phyloP scores from a whole-genome alignment of 1,140 invertebrate species.

The Drosophila ercepeae region DNA sequence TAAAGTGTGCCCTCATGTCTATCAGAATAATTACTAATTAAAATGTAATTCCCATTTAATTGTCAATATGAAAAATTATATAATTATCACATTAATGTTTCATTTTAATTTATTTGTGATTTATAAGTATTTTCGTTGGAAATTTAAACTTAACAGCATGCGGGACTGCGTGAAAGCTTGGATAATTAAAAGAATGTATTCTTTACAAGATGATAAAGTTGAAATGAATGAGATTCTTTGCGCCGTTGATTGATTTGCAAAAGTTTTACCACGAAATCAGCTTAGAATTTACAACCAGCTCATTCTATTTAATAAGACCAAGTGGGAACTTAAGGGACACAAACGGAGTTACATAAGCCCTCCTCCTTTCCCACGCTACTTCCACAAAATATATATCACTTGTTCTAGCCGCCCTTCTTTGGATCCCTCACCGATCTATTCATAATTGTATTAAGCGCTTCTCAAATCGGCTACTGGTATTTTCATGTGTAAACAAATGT shows the following conservation, averaged over 20 bases:
- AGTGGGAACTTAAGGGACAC: constrained; percentile 27
- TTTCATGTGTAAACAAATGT: constrained; percentile 78
- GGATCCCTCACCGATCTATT: constrained; percentile 22
- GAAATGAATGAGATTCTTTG: constrained; percentile 4
- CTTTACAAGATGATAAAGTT: constrained; percentile 3
- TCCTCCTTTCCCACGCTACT: constrained; percentile 68
- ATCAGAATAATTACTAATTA: constrained; percentile 42
- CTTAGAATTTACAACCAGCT: constrained; percentile 73
- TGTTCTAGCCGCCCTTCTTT: constrained; percentile 17
- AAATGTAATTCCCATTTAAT: constrained; percentile 29
- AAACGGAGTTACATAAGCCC: constrained; percentile 60
- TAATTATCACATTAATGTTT: constrained; percentile 20
- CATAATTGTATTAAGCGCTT: constrained; percentile 52
- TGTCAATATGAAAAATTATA: constrained; percentile 19
- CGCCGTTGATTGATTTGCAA: constrained; percentile 66
- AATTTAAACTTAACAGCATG: constrained; percentile 15
- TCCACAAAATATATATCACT: constrained; percentile 51
- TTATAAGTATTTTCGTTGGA: constrained; percentile 7
- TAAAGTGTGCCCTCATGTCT: constrained; percentile 43
- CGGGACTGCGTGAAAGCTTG: not conserved
- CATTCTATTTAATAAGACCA: constrained; percentile 64
- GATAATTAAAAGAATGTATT: not conserved
- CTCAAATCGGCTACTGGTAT: constrained; percentile 77
- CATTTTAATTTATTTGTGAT: constrained; percentile 27
- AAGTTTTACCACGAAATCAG: constrained; percentile 49